phyloP scores from a whole-genome alignment of 2,888 invertebrate species.

The Eupithecia insigniata region DNA sequence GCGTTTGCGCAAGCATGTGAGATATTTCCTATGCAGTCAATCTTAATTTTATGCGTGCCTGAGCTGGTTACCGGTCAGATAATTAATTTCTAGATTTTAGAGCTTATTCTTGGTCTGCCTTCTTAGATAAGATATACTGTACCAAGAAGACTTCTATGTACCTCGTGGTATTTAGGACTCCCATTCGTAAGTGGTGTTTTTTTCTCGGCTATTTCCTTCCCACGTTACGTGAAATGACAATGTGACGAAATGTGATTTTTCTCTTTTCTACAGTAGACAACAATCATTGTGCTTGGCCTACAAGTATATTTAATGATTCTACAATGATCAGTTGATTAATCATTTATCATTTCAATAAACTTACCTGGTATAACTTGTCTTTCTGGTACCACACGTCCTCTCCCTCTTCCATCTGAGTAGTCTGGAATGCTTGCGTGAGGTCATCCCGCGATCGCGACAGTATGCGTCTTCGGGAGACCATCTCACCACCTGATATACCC shows the following conservation, averaged over 20 bases:
- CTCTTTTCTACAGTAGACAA: background rate
- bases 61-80: background rate
- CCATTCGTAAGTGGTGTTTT: too few relatives aligned
- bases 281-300: background rate
- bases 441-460: slow-evolving; percentile 96
- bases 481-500: slow-evolving; percentile 82
- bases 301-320: too few relatives aligned
- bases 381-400: slow-evolving; percentile 97
- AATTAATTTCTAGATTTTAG: background rate
- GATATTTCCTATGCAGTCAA: slow-evolving; percentile 23
- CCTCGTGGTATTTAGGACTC: too few relatives aligned
- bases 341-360: too few relatives aligned
- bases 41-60: slow-evolving; percentile 21
- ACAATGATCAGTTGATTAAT: too few relatives aligned
- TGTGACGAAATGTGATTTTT: background rate
- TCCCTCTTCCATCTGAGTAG: slow-evolving; percentile 90
- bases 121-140: background rate
- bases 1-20: slow-evolving; percentile 22
- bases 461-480: slow-evolving; percentile 96
- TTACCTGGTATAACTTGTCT: slow-evolving; percentile 95
- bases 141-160: too few relatives aligned
- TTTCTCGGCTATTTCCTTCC: too few relatives aligned
- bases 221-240: too few relatives aligned
- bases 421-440: slow-evolving; percentile 91
- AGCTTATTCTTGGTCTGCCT: background rate